Conservation (phyloP, 37 sponge, comb jelly and placozoan genomes). For the Hormiphora californensis region DNA sequence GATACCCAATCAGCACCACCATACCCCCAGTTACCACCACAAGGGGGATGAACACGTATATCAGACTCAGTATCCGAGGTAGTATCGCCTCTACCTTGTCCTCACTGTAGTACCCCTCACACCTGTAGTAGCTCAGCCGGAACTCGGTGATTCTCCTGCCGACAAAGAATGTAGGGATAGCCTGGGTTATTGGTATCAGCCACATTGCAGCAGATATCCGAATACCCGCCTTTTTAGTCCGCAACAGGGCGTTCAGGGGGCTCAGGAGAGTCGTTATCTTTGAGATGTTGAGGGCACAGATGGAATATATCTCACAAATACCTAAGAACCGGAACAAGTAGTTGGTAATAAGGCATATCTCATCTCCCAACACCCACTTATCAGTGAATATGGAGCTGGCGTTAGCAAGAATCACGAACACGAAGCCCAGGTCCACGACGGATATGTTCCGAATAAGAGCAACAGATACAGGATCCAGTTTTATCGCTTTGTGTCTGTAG, state of each 20-base stretch:
- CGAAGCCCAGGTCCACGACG: too few species aligned
- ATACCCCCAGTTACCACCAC: not conserved
- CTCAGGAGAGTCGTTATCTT: not conserved
- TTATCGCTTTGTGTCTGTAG: too few species aligned
- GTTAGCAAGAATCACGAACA: too few species aligned
- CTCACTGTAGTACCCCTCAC: conserved; percentile 24
- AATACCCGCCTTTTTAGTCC: not conserved
- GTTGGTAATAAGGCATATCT: not conserved
- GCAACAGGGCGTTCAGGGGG: not conserved
- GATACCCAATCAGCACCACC: not conserved
- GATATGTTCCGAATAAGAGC: too few species aligned
- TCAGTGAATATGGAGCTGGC: too few species aligned
- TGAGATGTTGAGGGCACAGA: not conserved
- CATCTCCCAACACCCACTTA: not conserved
- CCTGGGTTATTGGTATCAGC: not conserved
- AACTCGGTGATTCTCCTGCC: not conserved
- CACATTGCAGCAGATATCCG: not conserved
- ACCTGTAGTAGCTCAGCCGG: not conserved
- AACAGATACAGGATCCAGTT: too few species aligned
- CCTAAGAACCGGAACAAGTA: conserved; percentile 25
- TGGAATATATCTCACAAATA: not conserved
- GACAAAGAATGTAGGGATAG: not conserved
- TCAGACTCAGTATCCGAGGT: not conserved
- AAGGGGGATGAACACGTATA: not conserved
- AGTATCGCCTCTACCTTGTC: not conserved